A percentile compares a stretch with the other conserved stretches of the same genome.
Evolutionary conservation across 2,888 invertebrate genomes (phyloP).

Genomic region (Hypomecis atomaria): DNA sequence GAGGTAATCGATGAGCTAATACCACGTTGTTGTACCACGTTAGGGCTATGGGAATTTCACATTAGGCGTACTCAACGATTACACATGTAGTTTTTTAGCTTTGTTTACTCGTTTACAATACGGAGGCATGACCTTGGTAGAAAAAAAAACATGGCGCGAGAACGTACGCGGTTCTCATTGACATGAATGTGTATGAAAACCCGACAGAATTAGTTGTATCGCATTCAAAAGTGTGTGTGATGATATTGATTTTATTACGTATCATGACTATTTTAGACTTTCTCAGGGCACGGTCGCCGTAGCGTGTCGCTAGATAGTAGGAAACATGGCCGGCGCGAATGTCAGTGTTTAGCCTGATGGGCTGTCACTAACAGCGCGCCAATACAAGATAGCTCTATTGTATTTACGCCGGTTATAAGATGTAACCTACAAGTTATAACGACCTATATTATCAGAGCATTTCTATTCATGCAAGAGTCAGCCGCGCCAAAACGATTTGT

Average conservation of each 20-base stretch:
- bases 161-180: constrained; percentile 71
- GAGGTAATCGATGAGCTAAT: constrained; percentile 76
- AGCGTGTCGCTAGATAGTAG: constrained; percentile 78
- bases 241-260: constrained; percentile 68
- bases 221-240: constrained; percentile 38
- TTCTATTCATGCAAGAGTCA: constrained; percentile 43
- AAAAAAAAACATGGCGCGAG: constrained; percentile 83
- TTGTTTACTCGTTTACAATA: constrained; percentile 82
- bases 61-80: constrained; percentile 36
- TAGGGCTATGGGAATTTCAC: constrained; percentile 38
- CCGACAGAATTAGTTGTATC: constrained; percentile 43
- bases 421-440: neutral
- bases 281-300: constrained; percentile 70
- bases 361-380: constrained; percentile 64
- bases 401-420: constrained; percentile 35
- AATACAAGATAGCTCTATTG: constrained; percentile 50
- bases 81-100: constrained; percentile 55
- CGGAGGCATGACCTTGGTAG: constrained; percentile 79
- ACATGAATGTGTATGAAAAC: constrained; percentile 54
- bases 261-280: constrained; percentile 70
- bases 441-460: constrained; percentile 13
- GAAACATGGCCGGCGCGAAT: constrained; percentile 82
- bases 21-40: constrained; percentile 50
- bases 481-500: constrained; percentile 44
- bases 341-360: constrained; percentile 64